Evolutionary conservation across 2,888 invertebrate genomes (phyloP).

Genomic region (Andrena dorsata): DNA sequence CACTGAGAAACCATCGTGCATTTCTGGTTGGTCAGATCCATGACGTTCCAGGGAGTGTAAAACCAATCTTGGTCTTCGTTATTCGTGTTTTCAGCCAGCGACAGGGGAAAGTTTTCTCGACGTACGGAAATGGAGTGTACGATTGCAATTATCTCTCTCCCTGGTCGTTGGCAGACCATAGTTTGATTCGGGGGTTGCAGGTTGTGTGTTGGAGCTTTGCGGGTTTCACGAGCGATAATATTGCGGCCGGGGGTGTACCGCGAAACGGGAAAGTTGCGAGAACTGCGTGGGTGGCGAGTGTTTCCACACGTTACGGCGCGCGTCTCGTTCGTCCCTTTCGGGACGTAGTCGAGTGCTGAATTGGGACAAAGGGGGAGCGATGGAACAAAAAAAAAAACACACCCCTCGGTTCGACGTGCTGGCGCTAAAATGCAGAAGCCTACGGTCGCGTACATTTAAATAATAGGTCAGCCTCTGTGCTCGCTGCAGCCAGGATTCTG

Average conservation of each 20-base stretch:
- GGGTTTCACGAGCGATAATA: conserved; percentile 19
- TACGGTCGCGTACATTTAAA: background rate
- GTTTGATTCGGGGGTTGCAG: background rate
- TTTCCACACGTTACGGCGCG: background rate
- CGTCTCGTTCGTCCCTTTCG: background rate
- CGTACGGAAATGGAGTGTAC: background rate
- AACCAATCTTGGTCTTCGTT: background rate
- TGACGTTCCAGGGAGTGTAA: background rate
- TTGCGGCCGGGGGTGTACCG: conserved; percentile 2
- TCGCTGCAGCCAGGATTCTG: background rate
- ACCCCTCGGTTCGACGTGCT: background rate
- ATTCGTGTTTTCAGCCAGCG: background rate
- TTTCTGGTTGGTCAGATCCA: background rate
- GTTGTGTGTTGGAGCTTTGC: background rate
- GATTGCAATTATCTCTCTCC: conserved; percentile 5
- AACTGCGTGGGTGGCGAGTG: background rate
- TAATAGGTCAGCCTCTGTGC: conserved; percentile 2
- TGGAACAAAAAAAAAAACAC: background rate
- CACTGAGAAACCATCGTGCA: background rate
- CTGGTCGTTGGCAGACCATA: background rate
- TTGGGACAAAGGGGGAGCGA: background rate
- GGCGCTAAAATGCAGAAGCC: background rate
- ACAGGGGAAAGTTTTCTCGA: background rate
- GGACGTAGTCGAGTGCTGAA: conserved; percentile 31
- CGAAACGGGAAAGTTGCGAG: conserved; percentile 2